phyloP scores from a whole-genome alignment of 2,113 vertebrate genomes.

The Gymnocephalus cernua region DNA sequence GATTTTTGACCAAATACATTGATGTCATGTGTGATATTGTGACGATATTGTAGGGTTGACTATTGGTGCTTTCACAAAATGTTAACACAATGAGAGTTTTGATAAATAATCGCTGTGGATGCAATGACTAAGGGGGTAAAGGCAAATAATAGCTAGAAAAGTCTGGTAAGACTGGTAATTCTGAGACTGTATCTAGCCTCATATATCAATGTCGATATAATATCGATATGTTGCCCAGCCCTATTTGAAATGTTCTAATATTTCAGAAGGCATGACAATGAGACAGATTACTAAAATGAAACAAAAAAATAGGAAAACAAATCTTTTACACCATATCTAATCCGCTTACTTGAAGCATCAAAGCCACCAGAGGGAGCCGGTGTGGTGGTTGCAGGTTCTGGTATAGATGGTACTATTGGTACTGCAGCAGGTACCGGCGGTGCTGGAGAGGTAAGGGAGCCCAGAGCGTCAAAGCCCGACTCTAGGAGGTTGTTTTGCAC shows the following conservation, averaged over 20 bases:
- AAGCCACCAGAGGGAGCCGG: constrained; percentile 87
- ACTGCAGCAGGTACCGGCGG: constrained; percentile 58
- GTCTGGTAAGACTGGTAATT: too few species aligned
- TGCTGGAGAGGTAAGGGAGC: constrained; percentile 57
- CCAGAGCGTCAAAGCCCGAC: constrained; percentile 77
- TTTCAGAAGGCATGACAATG: not conserved
- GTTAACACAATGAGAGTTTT: too few species aligned
- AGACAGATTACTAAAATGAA: not conserved
- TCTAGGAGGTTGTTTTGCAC: constrained; percentile 89
- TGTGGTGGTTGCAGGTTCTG: constrained; percentile 82
- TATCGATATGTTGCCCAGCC: too few species aligned
- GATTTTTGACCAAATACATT: too few species aligned
- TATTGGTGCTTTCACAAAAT: too few species aligned
- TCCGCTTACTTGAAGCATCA: constrained; percentile 91
- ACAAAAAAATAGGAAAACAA: not conserved
- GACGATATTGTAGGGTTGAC: too few species aligned
- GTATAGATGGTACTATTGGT: constrained; percentile 60
- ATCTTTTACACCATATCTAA: not conserved
- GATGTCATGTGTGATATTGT: too few species aligned
- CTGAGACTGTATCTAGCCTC: too few species aligned
- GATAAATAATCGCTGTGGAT: too few species aligned
- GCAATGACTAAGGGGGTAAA: too few species aligned
- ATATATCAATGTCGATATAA: too few species aligned
- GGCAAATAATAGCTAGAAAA: too few species aligned
- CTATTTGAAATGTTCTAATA: constrained; percentile 7